Conservation (phyloP, 2,888 invertebrate species). For the Tetranychus piercei region DNA sequence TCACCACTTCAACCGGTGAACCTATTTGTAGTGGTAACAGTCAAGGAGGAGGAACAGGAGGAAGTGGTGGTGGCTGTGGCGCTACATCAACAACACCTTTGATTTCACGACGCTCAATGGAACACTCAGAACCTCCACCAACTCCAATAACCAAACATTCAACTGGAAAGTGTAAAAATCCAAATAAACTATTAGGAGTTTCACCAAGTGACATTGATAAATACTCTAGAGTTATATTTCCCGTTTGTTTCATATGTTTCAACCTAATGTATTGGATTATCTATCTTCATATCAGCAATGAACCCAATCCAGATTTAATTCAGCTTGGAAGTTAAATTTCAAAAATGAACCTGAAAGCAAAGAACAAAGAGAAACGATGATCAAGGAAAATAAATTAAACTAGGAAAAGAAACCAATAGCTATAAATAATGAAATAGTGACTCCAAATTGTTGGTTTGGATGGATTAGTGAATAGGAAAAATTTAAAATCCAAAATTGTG, state of each 20-base stretch:
- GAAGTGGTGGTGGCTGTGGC: not conserved
- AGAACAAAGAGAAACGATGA: not conserved
- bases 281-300: conserved; percentile 83
- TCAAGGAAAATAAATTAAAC: too few relatives aligned
- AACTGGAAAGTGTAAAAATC: conserved; percentile 28
- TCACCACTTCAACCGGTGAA: not conserved
- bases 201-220: conserved; percentile 97
- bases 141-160: not conserved
- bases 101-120: conserved; percentile 5
- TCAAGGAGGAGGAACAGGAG: not conserved
- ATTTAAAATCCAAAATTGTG: too few relatives aligned
- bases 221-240: conserved; percentile 93
- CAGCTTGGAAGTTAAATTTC: not conserved
- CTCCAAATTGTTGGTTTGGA: too few relatives aligned
- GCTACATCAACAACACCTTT: conserved; percentile 4
- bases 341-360: not conserved
- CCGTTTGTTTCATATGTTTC: conserved; percentile 94
- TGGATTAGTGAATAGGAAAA: too few relatives aligned
- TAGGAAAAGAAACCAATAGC: too few relatives aligned
- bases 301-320: conserved; percentile 1
- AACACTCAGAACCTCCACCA: not conserved
- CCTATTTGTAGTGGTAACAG: not conserved
- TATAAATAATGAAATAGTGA: too few relatives aligned
- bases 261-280: conserved; percentile 97
- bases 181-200: conserved; percentile 39